Conservation (phyloP, 2,113 vertebrate genomes). For the Eonycteris spelaea region DNA sequence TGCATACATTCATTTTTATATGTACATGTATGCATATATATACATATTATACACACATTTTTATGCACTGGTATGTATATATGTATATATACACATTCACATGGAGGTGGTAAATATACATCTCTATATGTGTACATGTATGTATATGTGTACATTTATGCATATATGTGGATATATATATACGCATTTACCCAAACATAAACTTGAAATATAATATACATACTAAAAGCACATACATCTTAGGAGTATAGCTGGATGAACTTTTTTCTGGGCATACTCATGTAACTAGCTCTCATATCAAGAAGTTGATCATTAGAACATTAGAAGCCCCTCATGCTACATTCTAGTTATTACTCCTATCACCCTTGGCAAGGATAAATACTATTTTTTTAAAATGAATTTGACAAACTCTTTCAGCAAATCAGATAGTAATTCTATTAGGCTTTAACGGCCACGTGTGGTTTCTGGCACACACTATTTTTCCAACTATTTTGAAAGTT, state of each 20-base stretch:
- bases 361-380: not conserved
- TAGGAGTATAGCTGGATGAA: not conserved
- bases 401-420: not conserved
- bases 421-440: not conserved
- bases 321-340: not conserved
- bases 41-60: too few relatives aligned
- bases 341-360: not conserved
- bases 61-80: too few relatives aligned
- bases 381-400: not conserved
- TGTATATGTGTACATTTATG: not conserved
- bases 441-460: not conserved
- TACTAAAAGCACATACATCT: not conserved
- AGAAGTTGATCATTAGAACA: not conserved
- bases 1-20: accelerated
- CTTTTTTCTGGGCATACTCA: not conserved
- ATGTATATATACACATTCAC: too few relatives aligned
- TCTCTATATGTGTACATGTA: not conserved
- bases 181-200: not conserved
- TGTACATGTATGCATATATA: not conserved
- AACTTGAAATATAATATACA: not conserved
- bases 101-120: too few relatives aligned
- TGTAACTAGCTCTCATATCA: not conserved
- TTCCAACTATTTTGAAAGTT: not conserved
- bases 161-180: not conserved
- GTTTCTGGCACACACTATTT: not conserved